These are phyloP conservation scores for Drosophila multiciliata DNA, from an alignment of 2,888 invertebrate genomes.

Conservation along the genomic window DNA sequence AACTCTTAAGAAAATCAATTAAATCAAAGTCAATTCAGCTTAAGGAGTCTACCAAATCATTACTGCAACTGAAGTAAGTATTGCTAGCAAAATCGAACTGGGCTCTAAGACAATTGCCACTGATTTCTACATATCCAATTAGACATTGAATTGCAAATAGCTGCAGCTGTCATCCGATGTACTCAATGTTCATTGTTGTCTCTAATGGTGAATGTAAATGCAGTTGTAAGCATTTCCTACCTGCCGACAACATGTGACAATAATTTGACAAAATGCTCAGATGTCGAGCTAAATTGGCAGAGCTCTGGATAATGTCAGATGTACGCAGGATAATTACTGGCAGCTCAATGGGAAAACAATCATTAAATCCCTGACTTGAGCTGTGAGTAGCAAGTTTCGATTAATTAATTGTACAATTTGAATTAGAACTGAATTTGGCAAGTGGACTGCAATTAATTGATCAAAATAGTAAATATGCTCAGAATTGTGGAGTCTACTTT, in stretches of 20 bases:
- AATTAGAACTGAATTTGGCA: conserved; percentile 22
- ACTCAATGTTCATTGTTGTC: background rate
- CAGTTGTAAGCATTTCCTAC: conserved; percentile 71
- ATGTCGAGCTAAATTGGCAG: conserved; percentile 3
- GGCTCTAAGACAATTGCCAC: background rate
- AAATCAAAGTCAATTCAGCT: background rate
- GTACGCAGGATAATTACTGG: conserved; percentile 21
- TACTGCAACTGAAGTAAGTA: background rate
- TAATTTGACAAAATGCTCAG: conserved; percentile 49
- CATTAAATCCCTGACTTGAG: background rate
- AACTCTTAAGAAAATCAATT: background rate
- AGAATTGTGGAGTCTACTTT: background rate
- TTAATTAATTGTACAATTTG: conserved; percentile 37
- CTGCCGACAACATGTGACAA: conserved; percentile 59
- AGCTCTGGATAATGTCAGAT: conserved; percentile 10
- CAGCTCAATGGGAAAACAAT: conserved; percentile 19
- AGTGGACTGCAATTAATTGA: conserved; percentile 3
- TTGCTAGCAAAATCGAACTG: background rate
- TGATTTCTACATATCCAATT: conserved; percentile 30
- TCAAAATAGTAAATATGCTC: background rate
- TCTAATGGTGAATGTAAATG: conserved; percentile 53
- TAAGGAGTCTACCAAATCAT: background rate
- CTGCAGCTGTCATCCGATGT: conserved; percentile 8
- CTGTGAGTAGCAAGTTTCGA: conserved; percentile 1
- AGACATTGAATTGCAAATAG: conserved; percentile 46